Percentiles rank a stretch among this genome's conserved stretches.
Evolutionary conservation across 2,888 invertebrate species (phyloP).

Genomic region (Acleris emargana): DNA sequence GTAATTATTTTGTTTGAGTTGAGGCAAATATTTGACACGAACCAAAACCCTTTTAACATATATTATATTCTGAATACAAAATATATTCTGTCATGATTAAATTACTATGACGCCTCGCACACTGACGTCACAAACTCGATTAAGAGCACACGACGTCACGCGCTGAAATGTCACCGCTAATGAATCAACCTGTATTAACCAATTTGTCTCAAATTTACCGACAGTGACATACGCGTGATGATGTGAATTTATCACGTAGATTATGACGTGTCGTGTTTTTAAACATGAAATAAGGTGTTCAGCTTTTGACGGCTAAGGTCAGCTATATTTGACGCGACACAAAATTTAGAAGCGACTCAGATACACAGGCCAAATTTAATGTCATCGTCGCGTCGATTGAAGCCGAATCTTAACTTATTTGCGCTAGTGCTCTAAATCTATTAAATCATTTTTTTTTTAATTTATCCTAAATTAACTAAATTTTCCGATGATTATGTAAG

Average conservation of each 20-base stretch:
- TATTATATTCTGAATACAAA: background rate
- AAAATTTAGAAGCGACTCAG: too few species aligned
- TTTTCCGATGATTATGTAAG: too few species aligned
- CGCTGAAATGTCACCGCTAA: conserved; percentile 30
- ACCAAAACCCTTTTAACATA: background rate
- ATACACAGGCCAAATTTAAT: too few species aligned
- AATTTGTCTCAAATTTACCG: conserved; percentile 34
- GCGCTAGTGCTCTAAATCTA: too few species aligned
- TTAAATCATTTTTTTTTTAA: too few species aligned
- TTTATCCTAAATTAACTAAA: too few species aligned
- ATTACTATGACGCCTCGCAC: background rate
- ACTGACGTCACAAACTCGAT: conserved; percentile 30
- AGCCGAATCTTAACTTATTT: too few species aligned
- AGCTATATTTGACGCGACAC: too few species aligned
- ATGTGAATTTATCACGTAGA: background rate
- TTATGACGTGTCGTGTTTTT: background rate
- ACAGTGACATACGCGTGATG: conserved; percentile 14
- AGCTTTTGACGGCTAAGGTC: background rate
- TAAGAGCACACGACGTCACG: conserved; percentile 20
- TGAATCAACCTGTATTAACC: conserved; percentile 34
- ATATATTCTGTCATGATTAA: background rate
- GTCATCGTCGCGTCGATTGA: too few species aligned
- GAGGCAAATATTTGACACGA: background rate
- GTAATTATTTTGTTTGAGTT: background rate
- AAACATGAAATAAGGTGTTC: background rate